Base-by-base conservation (phyloP, 2,113 vertebrate species). In the Boleophthalmus pectinirostris region DNA sequence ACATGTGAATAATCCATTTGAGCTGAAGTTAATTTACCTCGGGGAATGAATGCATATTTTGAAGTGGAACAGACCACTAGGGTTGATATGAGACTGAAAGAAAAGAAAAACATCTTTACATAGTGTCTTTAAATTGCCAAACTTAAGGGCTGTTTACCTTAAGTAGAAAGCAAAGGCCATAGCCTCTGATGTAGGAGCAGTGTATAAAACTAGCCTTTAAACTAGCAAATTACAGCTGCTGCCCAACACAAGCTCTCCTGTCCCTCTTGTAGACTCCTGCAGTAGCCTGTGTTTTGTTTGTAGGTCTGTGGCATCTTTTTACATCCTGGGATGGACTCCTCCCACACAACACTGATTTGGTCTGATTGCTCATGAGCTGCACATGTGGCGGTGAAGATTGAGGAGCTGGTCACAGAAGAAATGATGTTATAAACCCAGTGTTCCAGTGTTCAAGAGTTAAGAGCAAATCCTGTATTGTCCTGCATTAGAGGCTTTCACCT, bases 171-270 rank as follows among this genome's bases (percentile, higher is more conserved):
- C 18, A 16, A 66, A 47, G 7, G 65, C 14, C 38, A 66, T 66
- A 0, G 11, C 47, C 33, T 72, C 68, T 72, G 33, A 75, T 72
- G 66, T 70, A 69, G 16, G 60, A 49, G 74, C 53, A 77, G 85
- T 70, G 83, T 90, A 87, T 90, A 84, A 77, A 70, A 67, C 77
- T 68, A 82, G 80, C 83, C 6, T 18, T 2, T 15, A 0, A 2
- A 51, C 80, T 72, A 84, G 66, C 53, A 74, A 82, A 88, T 77
- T 82, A 84, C 82, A 77, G 69, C 71, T 43, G 33, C 70, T 63
- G 33, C 7, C 25, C 46, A 77, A 25, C 71, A 88, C 64, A 69
- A 20, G 33, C 49, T 54, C 38, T 15, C 24, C 11, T 14, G 20
- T 46, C n/a, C 18, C 33, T 0, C 4, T 45, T 29, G 1, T 0